These are phyloP conservation scores for Melitaea athalia DNA, from an alignment of 2,888 invertebrate species.

Conservation along the genomic window DNA sequence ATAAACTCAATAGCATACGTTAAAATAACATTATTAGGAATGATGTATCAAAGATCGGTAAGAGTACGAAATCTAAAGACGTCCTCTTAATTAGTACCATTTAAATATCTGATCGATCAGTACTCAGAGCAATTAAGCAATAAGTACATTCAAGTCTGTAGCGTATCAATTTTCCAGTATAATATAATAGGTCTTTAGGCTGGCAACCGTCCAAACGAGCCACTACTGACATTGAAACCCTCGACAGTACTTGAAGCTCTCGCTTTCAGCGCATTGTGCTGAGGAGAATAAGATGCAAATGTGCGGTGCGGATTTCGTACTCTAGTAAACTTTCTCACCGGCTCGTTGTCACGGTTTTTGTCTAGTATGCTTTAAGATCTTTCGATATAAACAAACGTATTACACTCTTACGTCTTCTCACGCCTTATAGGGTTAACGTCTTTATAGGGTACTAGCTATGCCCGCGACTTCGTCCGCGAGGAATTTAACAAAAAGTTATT, in stretches of 20 bases:
- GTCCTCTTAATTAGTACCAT: not conserved
- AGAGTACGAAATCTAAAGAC: not conserved
- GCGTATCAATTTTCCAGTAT: conserved; percentile 32
- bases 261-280: conserved; percentile 41
- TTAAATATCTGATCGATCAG: conserved; percentile 5
- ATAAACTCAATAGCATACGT: not conserved
- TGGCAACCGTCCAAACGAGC: conserved; percentile 54
- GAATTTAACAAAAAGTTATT: too few species aligned
- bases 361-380: not conserved
- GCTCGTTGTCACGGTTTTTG: conserved; percentile 5
- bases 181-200: conserved; percentile 38
- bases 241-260: conserved; percentile 46
- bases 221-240: conserved; percentile 54
- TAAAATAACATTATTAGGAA: not conserved
- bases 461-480: too few species aligned
- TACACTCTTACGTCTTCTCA: too few species aligned
- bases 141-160: conserved; percentile 21
- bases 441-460: not conserved
- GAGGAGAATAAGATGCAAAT: conserved; percentile 37
- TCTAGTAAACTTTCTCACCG: conserved; percentile 18
- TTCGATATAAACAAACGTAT: not conserved
- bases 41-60: not conserved
- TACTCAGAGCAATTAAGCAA: conserved; percentile 20
- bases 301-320: conserved; percentile 30
- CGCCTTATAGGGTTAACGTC: too few species aligned